These are phyloP conservation scores for Bufo gargarizans DNA, from an alignment of 2,113 vertebrate genomes.

Conservation along the genomic window DNA sequence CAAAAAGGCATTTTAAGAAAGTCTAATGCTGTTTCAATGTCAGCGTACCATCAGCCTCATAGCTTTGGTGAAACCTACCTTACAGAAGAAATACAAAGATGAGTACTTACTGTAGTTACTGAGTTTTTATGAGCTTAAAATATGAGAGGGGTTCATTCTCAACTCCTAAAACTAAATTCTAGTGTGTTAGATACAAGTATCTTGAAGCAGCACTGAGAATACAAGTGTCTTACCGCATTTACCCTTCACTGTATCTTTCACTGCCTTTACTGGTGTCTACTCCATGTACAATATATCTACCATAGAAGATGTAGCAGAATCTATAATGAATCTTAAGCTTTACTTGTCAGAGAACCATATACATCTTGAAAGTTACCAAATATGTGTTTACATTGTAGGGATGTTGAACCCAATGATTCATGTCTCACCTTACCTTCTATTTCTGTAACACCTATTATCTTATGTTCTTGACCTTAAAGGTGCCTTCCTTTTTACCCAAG, in stretches of 20 bases:
- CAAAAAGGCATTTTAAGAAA: neutral
- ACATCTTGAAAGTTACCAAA: constrained; percentile 3
- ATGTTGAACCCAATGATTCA: constrained; percentile 20
- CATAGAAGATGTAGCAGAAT: neutral
- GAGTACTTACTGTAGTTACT: neutral
- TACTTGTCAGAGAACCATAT: constrained; percentile 36
- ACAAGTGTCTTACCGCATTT: neutral
- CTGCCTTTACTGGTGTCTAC: neutral
- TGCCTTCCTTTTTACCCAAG: neutral
- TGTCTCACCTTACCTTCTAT: neutral
- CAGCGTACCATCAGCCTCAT: neutral
- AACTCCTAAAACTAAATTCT: too few species aligned
- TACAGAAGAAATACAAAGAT: neutral
- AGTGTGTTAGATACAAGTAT: neutral
- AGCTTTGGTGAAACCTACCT: neutral
- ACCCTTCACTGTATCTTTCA: neutral
- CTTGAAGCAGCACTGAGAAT: neutral
- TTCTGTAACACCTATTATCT: constrained; percentile 2
- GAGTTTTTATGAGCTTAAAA: neutral
- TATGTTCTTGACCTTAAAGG: neutral
- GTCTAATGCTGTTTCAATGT: neutral
- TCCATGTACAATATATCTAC: neutral
- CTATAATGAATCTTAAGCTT: constrained; percentile 28
- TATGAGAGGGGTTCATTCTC: neutral
- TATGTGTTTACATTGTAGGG: constrained; percentile 18